Base-by-base conservation (phyloP, 2,113 vertebrate genomes). In the Phycodurus eques region DNA sequence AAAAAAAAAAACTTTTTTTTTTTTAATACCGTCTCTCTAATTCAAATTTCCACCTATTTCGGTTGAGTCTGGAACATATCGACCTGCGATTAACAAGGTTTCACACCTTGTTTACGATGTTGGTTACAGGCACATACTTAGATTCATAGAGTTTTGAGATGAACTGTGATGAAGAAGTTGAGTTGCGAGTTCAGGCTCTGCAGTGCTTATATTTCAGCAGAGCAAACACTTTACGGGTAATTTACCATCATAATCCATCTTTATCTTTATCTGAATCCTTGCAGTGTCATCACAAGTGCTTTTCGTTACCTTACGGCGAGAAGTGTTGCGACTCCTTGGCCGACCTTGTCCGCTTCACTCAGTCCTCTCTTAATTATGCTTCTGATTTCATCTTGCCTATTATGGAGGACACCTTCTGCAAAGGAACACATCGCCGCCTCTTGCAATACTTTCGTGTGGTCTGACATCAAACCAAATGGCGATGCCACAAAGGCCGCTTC, bases 401-500 rank as follows among this genome's bases (percentile, higher is more conserved):
- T 79, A 73, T 70, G 80, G 74, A 54, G 33, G 72, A 77, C 76
- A 78, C 84, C 71, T 79, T 69, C 73, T 75, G 84, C 76, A 83
- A 87, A 83, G 80, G 66, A 75, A 70, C 75, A 78, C 67, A 67
- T 71, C 33, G 33, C 70, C 46, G 68, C 62, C 73, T 83, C n/a
- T 27, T 83, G 75, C 89, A 86, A 88, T 76, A 74, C 73, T 76
- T 78, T 80, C 79, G 81, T 80, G 72, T 85, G 81, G 86, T 76
- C 80, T 74, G 78, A 84, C 82, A 89, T 90, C 83, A 89, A 88
- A 89, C 79, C 77, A 82, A 87, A 86, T 77, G 60, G 64, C 76
- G 82, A 86, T 81, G 80, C 57, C 27, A 75, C 77, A 78, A 78
- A 71, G 81, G 83, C 49, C 49, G 49, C 49, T 19, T 53, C 49